Evolutionary conservation across 2,797 vertebrate genomes (phyloP).

Genomic region (Tympanoctomys barrerae): DNA sequence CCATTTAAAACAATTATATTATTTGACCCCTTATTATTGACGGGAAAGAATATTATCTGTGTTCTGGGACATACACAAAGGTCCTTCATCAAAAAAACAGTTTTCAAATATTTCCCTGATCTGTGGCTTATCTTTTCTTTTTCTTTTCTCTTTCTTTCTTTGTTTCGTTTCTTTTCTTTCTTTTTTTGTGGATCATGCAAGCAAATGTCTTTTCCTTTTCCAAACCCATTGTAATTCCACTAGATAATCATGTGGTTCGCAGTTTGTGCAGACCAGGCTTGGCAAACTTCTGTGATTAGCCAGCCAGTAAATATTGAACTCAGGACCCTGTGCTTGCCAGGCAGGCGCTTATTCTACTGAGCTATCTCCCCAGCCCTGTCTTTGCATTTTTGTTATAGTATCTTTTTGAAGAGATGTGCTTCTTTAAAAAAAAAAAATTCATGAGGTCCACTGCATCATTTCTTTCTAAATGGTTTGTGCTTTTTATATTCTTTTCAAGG

Average conservation of each 20-base stretch:
- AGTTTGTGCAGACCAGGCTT: background rate
- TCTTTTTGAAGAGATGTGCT: background rate
- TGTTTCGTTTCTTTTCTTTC: no score
- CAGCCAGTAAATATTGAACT: background rate
- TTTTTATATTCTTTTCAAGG: slow-evolving; percentile 56
- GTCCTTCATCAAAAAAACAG: background rate
- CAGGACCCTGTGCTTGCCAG: no score
- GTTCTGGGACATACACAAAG: background rate
- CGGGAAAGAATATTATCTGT: background rate
- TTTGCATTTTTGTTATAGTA: background rate
- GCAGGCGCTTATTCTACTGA: no score
- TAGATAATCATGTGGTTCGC: background rate
- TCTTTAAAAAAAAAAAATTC: background rate
- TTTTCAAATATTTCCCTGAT: background rate
- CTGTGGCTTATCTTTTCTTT: slow-evolving; percentile 21
- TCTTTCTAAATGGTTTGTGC: slow-evolving; percentile 27
- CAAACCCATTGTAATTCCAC: background rate
- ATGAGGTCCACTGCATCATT: slow-evolving; percentile 38
- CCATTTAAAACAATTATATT: background rate
- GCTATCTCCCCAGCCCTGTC: no score
- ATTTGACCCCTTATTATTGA: background rate
- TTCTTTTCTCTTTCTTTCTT: background rate
- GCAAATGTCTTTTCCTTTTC: background rate
- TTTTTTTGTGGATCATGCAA: background rate
- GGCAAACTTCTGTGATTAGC: background rate